Conservation (phyloP, 2,888 invertebrate genomes). For the Macaria notata region DNA sequence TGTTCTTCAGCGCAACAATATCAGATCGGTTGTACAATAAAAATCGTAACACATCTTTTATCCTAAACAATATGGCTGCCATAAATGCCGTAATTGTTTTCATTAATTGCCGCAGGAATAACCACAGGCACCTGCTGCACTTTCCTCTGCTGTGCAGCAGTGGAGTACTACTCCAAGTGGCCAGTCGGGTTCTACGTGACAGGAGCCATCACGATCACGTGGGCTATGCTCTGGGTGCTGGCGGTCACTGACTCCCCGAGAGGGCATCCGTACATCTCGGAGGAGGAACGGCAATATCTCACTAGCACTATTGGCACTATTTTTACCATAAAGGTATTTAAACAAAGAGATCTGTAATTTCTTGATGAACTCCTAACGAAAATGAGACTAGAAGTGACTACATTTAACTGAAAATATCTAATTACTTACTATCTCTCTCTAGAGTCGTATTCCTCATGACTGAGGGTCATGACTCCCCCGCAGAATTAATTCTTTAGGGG, state of each 20-base stretch:
- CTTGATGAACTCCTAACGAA: no score
- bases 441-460: no score
- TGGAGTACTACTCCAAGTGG: slow-evolving; percentile 85
- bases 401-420: no score
- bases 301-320: slow-evolving; percentile 77
- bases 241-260: slow-evolving; percentile 84
- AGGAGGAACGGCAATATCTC: slow-evolving; percentile 83
- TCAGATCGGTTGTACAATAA: no score
- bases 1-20: no score
- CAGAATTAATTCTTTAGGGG: no score
- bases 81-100: no score
- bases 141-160: slow-evolving; percentile 84
- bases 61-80: no score
- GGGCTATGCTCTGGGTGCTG: slow-evolving; percentile 81
- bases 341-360: background rate
- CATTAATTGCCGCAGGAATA: slow-evolving; percentile 47
- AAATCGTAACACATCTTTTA: no score
- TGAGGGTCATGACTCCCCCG: no score
- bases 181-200: slow-evolving; percentile 85
- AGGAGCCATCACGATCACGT: slow-evolving; percentile 76
- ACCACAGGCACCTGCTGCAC: slow-evolving; percentile 85
- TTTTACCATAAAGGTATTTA: slow-evolving; percentile 65
- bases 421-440: no score
- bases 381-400: no score
- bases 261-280: slow-evolving; percentile 82